These are phyloP conservation scores for Toxostoma redivivum DNA, from an alignment of 2,113 vertebrate genomes.

Conservation along the genomic window DNA sequence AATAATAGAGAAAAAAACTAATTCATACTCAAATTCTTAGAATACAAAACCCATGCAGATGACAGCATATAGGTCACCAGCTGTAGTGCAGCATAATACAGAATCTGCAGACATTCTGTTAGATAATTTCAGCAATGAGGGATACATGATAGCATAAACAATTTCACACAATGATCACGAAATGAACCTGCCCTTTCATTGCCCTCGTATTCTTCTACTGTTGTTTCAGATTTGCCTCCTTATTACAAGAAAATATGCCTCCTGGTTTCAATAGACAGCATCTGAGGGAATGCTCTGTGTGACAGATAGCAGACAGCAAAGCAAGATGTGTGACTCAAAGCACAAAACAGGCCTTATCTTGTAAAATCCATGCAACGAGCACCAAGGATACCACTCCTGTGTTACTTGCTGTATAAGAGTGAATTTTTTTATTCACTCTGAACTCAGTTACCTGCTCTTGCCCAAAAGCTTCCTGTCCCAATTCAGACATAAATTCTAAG, in stretches of 20 bases:
- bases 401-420: background rate
- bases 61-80: constrained; percentile 61
- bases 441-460: background rate
- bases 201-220: constrained; percentile 23
- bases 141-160: constrained; percentile 32
- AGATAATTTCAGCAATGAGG: constrained; percentile 19
- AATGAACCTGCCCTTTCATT: constrained; percentile 47
- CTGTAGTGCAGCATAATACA: constrained; percentile 9
- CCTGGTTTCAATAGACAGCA: background rate
- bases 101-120: constrained; percentile 40
- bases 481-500: background rate
- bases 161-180: constrained; percentile 43
- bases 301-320: background rate
- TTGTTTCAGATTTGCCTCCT: constrained; percentile 24
- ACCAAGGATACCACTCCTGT: background rate
- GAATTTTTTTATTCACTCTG: background rate
- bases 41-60: constrained; percentile 21
- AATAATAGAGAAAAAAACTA: constrained; percentile 26
- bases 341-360: background rate
- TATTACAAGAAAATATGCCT: background rate
- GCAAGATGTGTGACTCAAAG: background rate
- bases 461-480: background rate
- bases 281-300: background rate
- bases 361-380: background rate
- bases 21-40: constrained; percentile 34